Conservation (phyloP, 2,797 vertebrate genomes). For the Scleropages formosus region DNA sequence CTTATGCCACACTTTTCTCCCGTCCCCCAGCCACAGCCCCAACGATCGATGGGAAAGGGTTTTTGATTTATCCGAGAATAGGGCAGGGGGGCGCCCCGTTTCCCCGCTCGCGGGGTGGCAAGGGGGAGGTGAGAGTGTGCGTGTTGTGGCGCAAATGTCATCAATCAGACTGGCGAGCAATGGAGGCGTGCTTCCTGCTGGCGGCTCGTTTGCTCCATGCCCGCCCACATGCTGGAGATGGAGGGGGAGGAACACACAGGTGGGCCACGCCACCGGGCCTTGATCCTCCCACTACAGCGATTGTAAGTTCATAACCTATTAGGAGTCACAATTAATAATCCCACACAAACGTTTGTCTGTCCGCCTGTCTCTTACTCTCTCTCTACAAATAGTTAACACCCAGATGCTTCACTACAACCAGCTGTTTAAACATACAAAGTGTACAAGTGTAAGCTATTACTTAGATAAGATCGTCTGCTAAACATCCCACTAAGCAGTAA, state of each 20-base stretch:
- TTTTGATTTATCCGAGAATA: constrained; percentile 20
- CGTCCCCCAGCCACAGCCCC: constrained; percentile 22
- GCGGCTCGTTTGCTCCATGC: too few species aligned
- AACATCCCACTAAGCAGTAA: too few species aligned
- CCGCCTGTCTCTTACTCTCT: constrained; percentile 32
- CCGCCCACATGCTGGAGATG: too few species aligned
- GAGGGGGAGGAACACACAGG: not conserved
- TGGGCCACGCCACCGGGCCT: constrained; percentile 33
- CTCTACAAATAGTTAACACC: too few species aligned
- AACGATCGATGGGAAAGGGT: not conserved
- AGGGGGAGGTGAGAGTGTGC: not conserved
- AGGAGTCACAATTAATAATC: not conserved
- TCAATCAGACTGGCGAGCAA: constrained; percentile 13
- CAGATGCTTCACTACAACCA: too few species aligned
- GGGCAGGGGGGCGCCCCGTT: not conserved
- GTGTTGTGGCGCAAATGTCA: not conserved
- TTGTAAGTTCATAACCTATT: too few species aligned
- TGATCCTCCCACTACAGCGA: not conserved
- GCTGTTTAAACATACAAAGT: constrained; percentile 16
- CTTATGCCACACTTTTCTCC: not conserved
- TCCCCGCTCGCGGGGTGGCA: too few species aligned
- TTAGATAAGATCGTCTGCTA: not conserved
- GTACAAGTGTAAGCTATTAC: not conserved
- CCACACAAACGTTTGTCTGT: constrained; percentile 19
- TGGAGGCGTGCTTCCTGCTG: not conserved